Conservation (phyloP, 1,140 invertebrate species). For the Drosophila pseudoananassae region DNA sequence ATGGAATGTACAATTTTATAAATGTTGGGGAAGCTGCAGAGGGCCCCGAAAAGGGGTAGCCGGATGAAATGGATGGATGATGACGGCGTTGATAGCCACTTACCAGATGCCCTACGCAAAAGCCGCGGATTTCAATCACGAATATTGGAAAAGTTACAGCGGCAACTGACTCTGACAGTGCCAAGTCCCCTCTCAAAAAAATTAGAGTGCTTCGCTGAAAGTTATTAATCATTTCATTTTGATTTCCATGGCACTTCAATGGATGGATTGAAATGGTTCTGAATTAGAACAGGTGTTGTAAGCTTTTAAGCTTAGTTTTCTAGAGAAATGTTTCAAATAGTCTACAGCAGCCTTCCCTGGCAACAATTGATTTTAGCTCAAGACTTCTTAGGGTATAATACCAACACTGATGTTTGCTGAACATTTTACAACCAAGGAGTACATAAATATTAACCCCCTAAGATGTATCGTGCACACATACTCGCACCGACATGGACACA, state of each 20-base stretch:
- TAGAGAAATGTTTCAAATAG: neutral
- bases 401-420: conserved; percentile 16
- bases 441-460: conserved; percentile 43
- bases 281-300: too few relatives aligned
- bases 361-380: conserved; percentile 14
- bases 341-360: too few relatives aligned
- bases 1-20: conserved; percentile 48
- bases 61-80: conserved; percentile 14
- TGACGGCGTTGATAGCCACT: conserved; percentile 43
- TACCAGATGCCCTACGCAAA: conserved; percentile 41
- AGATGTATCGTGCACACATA: conserved; percentile 24
- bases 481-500: conserved; percentile 11
- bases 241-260: neutral
- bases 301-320: neutral
- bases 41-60: conserved; percentile 7
- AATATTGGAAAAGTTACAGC: conserved; percentile 29
- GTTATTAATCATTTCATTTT: conserved; percentile 46
- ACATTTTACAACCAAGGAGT: conserved; percentile 29
- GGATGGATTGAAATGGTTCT: too few relatives aligned
- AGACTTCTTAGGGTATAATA: conserved; percentile 17
- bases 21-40: conserved; percentile 34
- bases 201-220: conserved; percentile 16
- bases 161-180: conserved; percentile 38
- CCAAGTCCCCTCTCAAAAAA: neutral
- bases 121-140: conserved; percentile 14